Evolutionary conservation across 53 echinoderm and acorn worm genomes (phyloP), one percentile per base, ranked within the genome.

Genomic region (Patiria pectinifera): DNA sequence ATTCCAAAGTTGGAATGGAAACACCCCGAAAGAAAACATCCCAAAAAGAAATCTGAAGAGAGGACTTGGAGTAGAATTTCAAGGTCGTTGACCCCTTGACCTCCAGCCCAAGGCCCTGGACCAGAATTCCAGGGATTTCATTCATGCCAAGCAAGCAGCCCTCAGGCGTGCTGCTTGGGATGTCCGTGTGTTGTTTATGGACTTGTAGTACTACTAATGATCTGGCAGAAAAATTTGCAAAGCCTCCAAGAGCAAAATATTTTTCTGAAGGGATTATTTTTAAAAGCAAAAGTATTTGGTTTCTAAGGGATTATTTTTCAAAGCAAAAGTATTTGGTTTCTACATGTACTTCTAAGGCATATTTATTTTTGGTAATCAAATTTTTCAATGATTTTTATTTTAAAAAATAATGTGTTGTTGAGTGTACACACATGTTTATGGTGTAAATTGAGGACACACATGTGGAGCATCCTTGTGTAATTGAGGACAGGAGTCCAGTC

Each of bases 71-170:
- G 74, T 75, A 6, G 78, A 43, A 45, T 87, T 87, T 59, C 61
- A 61, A 19, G 87, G 87, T 87, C 87, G 21, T 87, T 87, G 78
- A 87, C 76, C 87, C 59, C 69, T 12, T 43, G 87, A 77, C 87
- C 87, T 87, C 43, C 6, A n/a, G 79, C 72, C 6, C 4, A 71
- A 75, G 60, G 53, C 53, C 85, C 60, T 58, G 87, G 87, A 60
- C 19, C n/a, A 26, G 53, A 35, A 87, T 87, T 87, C 87, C 87
- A 18, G 21, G 61, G 43, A 87, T 87, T 48, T 87, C 87, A 77
- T 59, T 35, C 76, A 87, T 87, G 46, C 87, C 87, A 76, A 25
- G 79, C 45, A 23, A 10, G 22, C 74, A 74, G 74, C 24, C 24
- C 74, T n/a, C 1, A 74, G 74, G 24, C 74, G 0, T 9, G 3